Conservation (phyloP, 2,888 invertebrate genomes). For the Lasioglossum leucozonium region DNA sequence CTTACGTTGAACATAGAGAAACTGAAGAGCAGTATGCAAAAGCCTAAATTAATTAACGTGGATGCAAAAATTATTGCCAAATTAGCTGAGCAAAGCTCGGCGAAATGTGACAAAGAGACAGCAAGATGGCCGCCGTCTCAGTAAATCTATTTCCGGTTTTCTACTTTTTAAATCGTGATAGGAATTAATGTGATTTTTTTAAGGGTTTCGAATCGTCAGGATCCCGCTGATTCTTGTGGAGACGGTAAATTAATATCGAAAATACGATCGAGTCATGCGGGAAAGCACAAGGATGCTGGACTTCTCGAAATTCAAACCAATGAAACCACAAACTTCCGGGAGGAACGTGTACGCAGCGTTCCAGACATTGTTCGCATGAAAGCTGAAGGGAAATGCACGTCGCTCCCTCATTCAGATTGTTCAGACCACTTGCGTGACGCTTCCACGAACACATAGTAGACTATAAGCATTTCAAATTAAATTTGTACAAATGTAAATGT, state of each 20-base stretch:
- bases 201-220: not conserved
- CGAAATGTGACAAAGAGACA: conserved; percentile 23
- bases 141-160: conserved; percentile 23
- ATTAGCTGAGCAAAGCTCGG: conserved; percentile 52
- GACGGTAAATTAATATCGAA: conserved; percentile 58
- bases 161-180: not conserved
- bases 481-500: conserved; percentile 54
- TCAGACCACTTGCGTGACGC: conserved; percentile 9
- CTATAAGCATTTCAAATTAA: not conserved
- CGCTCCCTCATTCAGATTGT: conserved; percentile 10
- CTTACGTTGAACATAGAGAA: conserved; percentile 73
- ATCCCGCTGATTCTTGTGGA: conserved; percentile 49
- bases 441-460: conserved; percentile 26
- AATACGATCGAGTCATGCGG: conserved; percentile 22
- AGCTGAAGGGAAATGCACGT: not conserved
- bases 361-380: conserved; percentile 61
- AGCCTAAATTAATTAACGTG: conserved; percentile 72
- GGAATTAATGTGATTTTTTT: not conserved
- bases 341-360: conserved; percentile 62
- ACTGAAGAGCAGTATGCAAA: conserved; percentile 67
- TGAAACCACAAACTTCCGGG: conserved; percentile 11
- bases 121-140: conserved; percentile 35
- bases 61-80: conserved; percentile 74
- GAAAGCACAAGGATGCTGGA: not conserved
- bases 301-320: conserved; percentile 19